phyloP scores from a whole-genome alignment of 1,140 invertebrate genomes.

The Zeugodacus cucurbitae region DNA sequence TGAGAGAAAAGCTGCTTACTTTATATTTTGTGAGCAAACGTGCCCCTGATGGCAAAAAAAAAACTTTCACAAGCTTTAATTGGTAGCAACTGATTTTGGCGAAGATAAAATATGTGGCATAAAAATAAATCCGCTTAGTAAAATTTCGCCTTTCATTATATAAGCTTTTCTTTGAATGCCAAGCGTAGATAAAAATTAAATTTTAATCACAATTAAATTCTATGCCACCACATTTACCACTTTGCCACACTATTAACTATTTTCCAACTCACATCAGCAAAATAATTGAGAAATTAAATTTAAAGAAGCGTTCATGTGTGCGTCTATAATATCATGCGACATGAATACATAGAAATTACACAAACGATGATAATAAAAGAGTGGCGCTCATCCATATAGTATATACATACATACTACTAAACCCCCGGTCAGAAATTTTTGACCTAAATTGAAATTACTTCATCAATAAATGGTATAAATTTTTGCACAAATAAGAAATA shows the following conservation, averaged over 20 bases:
- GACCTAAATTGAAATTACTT: too few species aligned
- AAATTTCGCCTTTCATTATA: neutral
- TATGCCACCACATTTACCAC: neutral
- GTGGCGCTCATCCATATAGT: neutral
- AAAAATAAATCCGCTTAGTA: neutral
- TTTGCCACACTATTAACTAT: neutral
- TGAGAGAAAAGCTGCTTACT: neutral
- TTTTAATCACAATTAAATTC: neutral
- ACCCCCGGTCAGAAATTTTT: neutral
- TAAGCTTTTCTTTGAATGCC: neutral
- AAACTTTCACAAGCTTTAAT: neutral
- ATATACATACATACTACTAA: too few species aligned
- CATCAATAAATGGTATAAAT: too few species aligned
- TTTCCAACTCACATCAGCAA: neutral
- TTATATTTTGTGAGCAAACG: neutral
- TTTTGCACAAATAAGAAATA: too few species aligned
- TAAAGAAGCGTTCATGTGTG: neutral
- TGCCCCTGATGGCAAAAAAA: too few species aligned
- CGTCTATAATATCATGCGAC: neutral
- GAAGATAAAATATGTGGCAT: neutral
- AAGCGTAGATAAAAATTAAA: neutral
- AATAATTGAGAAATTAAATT: constrained; percentile 26
- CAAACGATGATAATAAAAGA: neutral
- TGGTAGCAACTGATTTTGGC: neutral
- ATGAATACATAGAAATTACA: neutral